A percentile compares a stretch with the other conserved stretches of the same genome.
Conservation (phyloP, 2,888 invertebrate species). For the Minunthozetes semirufus region DNA sequence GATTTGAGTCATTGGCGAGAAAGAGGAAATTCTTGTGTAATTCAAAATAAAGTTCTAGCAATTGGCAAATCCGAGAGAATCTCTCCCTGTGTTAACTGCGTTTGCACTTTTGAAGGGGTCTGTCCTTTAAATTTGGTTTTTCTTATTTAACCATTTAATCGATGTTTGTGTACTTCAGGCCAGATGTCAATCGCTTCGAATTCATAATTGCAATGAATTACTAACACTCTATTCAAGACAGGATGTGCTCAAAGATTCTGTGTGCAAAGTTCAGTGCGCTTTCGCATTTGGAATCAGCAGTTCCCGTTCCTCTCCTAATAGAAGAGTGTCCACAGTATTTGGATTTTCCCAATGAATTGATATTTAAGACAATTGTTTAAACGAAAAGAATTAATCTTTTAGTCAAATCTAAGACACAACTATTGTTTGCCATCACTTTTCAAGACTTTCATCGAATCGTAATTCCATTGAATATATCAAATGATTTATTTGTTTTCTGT, state of each 20-base stretch:
- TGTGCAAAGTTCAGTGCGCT: slow-evolving; percentile 83
- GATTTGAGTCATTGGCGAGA: slow-evolving; percentile 79
- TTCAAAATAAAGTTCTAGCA: slow-evolving; percentile 49
- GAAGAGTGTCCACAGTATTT: slow-evolving; percentile 11
- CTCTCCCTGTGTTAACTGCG: slow-evolving; percentile 53
- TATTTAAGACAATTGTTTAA: background rate
- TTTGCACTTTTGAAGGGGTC: slow-evolving; percentile 54
- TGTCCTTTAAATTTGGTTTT: slow-evolving; percentile 40
- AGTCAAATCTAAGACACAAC: background rate
- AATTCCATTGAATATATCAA: too few species aligned
- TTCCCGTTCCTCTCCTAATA: background rate
- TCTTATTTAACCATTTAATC: background rate
- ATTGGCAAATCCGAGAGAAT: slow-evolving; percentile 50
- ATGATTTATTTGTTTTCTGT: too few species aligned
- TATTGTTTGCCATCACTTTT: too few species aligned
- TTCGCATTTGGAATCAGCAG: slow-evolving; percentile 40
- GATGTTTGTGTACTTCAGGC: slow-evolving; percentile 56
- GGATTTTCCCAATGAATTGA: background rate
- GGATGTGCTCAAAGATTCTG: slow-evolving; percentile 72
- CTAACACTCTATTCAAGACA: slow-evolving; percentile 75
- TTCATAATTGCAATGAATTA: slow-evolving; percentile 76
- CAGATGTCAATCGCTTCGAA: slow-evolving; percentile 76
- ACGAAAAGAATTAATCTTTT: background rate
- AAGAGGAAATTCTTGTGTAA: slow-evolving; percentile 48
- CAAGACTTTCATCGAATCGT: too few species aligned